Base-by-base conservation (phyloP, 2,797 vertebrate species). In the Pangasius macronema region DNA sequence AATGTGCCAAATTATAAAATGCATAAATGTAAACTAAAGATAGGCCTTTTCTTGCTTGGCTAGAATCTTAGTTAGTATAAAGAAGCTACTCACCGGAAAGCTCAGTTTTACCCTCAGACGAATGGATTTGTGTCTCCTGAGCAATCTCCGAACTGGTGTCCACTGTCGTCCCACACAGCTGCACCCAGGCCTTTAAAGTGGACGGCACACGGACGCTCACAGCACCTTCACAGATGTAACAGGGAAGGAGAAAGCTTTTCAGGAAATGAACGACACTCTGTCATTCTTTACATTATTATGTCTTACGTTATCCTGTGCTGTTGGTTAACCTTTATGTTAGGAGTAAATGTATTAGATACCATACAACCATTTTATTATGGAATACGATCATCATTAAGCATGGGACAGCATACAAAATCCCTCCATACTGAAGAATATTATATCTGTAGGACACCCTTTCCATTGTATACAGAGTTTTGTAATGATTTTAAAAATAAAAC, bases 171-270 rank as follows among this genome's bases (percentile, higher is more conserved):
- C 97, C 98, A 68, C 95, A 93, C 68, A 99, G 92, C 84, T 95
- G 92, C 89, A 98, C 92, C 83, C 93, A 93, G 65, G 96, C 95
- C 90, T 92, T 94, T 89, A 99, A 92, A 59, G 96, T 96, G 49
- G 96, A 92, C 6, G 97, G 96, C 20, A 98, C 95, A 73, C 97
- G 98, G 89, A 99, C 91, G 67, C 91, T 96, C 93, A 99, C 95
- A 27, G 93, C 93, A 67, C 98, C 98, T 99, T 88, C 11, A 33
- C 82, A 84, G 87, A 76, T 9, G 36, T 91, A 86, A 92, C 27
- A 9, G 88, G 24, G 36, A 65, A 82, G 27, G 3, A 36, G 63
- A 46, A 72, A 82, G 67, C 1, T 18, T 18, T 73, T 49, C 53
- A n/a, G 33, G n/a, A 55, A 68, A 24, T 7, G 0, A 82, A 46